Evolutionary conservation across 53 echinoderm and acorn worm genomes (phyloP).

Genomic region (Paelopatides confundens): DNA sequence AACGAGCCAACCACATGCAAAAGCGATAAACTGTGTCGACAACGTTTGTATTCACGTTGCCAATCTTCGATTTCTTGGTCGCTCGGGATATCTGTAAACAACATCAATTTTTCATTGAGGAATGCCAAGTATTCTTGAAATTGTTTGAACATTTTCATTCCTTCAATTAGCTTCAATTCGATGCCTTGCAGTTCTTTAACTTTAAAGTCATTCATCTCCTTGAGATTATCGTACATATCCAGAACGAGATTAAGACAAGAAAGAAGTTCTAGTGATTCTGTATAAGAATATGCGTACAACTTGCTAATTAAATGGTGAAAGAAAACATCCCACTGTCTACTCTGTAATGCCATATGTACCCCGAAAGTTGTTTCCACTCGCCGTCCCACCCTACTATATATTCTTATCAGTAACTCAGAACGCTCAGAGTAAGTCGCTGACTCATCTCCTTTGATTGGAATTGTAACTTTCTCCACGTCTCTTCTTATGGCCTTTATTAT

Average conservation of each 20-base stretch:
- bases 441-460: constrained; percentile 21
- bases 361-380: too few relatives aligned
- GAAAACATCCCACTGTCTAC: not conserved
- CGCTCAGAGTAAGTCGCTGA: too few relatives aligned
- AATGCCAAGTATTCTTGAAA: not conserved
- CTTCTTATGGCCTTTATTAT: constrained; percentile 46
- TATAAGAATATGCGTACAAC: not conserved
- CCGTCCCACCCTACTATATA: too few relatives aligned
- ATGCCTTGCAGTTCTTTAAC: not conserved
- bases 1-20: not conserved
- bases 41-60: constrained; percentile 60
- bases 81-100: not conserved
- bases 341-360: too few relatives aligned
- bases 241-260: not conserved
- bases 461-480: constrained; percentile 53
- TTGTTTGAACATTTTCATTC: not conserved
- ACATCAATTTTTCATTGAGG: not conserved
- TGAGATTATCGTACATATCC: not conserved
- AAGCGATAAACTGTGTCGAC: not conserved
- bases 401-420: not conserved
- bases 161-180: not conserved
- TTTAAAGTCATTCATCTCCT: not conserved
- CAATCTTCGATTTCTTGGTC: constrained; percentile 70
- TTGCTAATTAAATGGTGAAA: not conserved
- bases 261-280: not conserved